phyloP scores from a whole-genome alignment of 2,113 vertebrate species.

The Tragelaphus strepsiceros region DNA sequence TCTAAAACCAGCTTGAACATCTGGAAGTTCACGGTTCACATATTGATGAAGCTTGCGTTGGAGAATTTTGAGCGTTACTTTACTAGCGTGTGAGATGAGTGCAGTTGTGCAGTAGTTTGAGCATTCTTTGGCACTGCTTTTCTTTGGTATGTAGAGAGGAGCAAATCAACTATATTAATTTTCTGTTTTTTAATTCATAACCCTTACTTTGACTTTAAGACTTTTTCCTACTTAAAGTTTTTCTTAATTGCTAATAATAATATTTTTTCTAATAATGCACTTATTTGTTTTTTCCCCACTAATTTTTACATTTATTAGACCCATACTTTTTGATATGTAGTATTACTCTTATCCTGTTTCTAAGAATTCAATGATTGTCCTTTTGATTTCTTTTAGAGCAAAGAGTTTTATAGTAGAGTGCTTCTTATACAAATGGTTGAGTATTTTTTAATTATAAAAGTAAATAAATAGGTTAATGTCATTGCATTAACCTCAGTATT shows the following conservation, averaged over 20 bases:
- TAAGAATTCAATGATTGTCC: neutral
- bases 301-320: neutral
- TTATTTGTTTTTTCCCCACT: neutral
- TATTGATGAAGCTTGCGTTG: too few species aligned
- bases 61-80: too few species aligned
- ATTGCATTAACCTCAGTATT: neutral
- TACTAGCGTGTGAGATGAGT: too few species aligned
- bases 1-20: too few species aligned
- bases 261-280: neutral
- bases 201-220: neutral
- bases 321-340: neutral
- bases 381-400: neutral
- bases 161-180: neutral
- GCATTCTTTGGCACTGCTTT: too few species aligned
- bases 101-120: too few species aligned
- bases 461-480: neutral
- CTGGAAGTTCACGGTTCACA: too few species aligned
- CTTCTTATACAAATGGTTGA: neutral
- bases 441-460: neutral
- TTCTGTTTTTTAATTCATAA: neutral
- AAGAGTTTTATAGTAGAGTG: neutral
- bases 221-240: neutral
- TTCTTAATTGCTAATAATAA: neutral
- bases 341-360: neutral
- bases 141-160: neutral